phyloP scores from a whole-genome alignment of 2,113 vertebrate species.

The Cromileptes altivelis region DNA sequence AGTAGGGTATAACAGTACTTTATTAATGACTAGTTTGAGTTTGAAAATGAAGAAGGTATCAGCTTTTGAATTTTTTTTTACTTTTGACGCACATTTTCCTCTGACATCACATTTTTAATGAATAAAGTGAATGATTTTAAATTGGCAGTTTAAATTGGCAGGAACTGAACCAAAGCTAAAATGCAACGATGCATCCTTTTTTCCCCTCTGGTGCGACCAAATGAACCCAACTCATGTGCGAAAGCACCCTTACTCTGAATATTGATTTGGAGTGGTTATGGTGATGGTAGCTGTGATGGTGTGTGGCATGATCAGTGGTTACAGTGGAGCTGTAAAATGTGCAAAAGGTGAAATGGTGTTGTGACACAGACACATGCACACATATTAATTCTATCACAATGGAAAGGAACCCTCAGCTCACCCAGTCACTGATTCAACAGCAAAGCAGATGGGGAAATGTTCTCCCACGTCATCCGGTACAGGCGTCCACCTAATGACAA shows the following conservation, averaged over 20 bases:
- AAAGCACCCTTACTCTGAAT: not conserved
- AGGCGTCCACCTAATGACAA: constrained; percentile 74
- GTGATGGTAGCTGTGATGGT: fast-evolving
- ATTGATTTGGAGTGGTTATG: not conserved
- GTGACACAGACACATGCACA: not conserved
- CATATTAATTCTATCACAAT: not conserved
- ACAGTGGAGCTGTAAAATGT: not conserved
- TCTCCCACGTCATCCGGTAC: constrained; percentile 51
- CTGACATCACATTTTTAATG: no score
- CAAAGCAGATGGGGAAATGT: constrained; percentile 73
- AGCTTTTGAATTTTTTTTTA: not conserved
- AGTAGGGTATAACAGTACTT: no score
- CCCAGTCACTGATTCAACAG: constrained; percentile 66
- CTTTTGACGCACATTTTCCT: no score
- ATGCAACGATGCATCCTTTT: no score
- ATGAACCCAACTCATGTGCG: no score
- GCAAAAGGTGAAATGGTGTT: not conserved
- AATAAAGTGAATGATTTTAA: not conserved
- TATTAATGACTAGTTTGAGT: no score
- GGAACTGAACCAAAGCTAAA: no score
- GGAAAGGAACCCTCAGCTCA: constrained; percentile 27
- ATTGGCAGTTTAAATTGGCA: not conserved
- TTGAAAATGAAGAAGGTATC: not conserved
- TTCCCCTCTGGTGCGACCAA: no score
- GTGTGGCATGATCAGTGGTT: not conserved